Conservation (phyloP, 1,140 invertebrate genomes). For the Frieseomelitta varia region DNA sequence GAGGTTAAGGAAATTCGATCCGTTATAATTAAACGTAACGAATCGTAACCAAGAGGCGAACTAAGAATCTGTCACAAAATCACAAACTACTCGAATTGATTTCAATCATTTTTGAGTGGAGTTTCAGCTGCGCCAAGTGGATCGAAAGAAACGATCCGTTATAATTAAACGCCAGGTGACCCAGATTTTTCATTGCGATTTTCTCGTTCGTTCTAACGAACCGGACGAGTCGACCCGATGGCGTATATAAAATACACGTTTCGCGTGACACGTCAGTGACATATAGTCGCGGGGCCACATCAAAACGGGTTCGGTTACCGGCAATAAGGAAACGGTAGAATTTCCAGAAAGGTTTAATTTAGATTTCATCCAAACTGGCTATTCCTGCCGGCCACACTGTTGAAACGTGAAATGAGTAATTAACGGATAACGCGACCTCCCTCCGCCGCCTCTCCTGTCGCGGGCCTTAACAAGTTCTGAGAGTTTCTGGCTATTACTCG, state of each 20-base stretch:
- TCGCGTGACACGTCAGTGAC: conserved; percentile 18
- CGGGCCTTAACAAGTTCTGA: conserved; percentile 44
- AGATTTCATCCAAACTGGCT: conserved; percentile 69
- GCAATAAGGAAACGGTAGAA: conserved; percentile 63
- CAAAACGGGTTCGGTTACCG: conserved; percentile 22
- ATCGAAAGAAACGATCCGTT: conserved; percentile 1
- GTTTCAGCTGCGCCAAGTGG: too few relatives aligned
- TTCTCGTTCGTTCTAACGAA: conserved; percentile 33
- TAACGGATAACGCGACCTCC: conserved; percentile 43
- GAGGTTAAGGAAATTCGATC: too few relatives aligned
- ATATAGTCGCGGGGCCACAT: conserved; percentile 15
- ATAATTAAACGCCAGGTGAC: conserved; percentile 22
- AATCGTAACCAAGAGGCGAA: too few relatives aligned
- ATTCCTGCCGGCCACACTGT: conserved; percentile 49
- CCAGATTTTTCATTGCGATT: conserved; percentile 25
- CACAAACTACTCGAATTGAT: too few relatives aligned
- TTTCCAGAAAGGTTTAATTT: conserved; percentile 76
- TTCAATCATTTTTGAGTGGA: too few relatives aligned
- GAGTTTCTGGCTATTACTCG: conserved; percentile 43
- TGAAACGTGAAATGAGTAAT: conserved; percentile 70
- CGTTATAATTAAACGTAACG: too few relatives aligned
- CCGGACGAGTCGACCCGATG: background rate
- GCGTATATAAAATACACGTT: conserved; percentile 1
- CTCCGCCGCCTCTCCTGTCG: conserved; percentile 22
- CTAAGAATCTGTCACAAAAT: background rate